Base-by-base conservation (phyloP, 2,113 vertebrate species). In the Phodopus roborovskii region DNA sequence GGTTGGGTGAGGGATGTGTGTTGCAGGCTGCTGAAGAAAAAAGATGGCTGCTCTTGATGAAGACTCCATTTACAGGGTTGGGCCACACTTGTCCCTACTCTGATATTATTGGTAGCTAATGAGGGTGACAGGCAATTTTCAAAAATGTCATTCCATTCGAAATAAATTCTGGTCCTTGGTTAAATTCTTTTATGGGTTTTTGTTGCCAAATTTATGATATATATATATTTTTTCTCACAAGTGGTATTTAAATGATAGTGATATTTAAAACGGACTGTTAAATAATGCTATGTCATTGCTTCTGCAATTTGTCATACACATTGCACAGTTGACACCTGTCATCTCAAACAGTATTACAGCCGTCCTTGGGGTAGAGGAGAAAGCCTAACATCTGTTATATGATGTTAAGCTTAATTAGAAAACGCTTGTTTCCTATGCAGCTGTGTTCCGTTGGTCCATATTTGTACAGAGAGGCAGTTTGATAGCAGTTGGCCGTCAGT, bases 321-420 rank as follows among this genome's bases (percentile, higher is more conserved):
- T 71, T 36, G 33, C 86, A 87, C 53, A 62, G 56, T 73, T 96
- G 96, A 95, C 95, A 90, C 26, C 45, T 92, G 92, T 95, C 90
- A 84, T 83, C 68, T 96, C 79, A 85, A 93, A 94, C 24, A 60
- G 36, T 28, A 56, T 82, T 74, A 8, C 5, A 17, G 20, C 56
- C 13, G 68, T 96, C 91, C 36, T 88, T 85, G 92, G 73, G 82
- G 24, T 48, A 73, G 53, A 78, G 56, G 58, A 88, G 50, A 78
- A 75, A 79, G 70, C 33, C 24, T n/a, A 81, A 66, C 96, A 91
- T 96, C 88, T 97, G 94, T 71, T 90, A 66, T 50, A 68, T 62
- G 62, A 77, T 89, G 77, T 92, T 96, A 94, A 94, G 74, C 68
- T 95, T 96, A 85, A 96, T 96, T 96, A 30, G 93, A 95, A 92